Conservation (phyloP, 2,797 vertebrate species). For the Channallabes apus region DNA sequence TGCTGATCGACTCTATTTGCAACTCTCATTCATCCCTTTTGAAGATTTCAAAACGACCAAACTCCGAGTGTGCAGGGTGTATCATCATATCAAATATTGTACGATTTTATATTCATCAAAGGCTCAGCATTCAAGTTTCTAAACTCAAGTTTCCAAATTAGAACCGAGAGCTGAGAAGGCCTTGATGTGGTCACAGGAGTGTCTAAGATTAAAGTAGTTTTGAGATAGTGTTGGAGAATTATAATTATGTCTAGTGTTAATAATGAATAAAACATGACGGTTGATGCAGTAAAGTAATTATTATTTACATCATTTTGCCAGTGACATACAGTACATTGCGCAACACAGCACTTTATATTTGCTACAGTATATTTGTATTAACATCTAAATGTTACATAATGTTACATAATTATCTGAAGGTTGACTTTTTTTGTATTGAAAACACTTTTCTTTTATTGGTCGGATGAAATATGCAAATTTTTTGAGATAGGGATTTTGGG, state of each 20-base stretch:
- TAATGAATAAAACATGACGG: constrained; percentile 8
- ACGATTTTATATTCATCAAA: not conserved
- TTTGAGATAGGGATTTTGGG: too few relatives aligned
- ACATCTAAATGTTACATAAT: not conserved
- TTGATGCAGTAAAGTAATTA: not conserved
- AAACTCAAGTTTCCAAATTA: not conserved
- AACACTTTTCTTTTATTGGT: too few relatives aligned
- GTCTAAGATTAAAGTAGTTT: not conserved
- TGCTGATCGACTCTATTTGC: not conserved
- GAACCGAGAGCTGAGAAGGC: not conserved
- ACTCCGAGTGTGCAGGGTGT: too few relatives aligned
- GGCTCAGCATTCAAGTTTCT: not conserved
- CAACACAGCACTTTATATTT: too few relatives aligned
- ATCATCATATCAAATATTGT: not conserved
- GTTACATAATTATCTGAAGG: too few relatives aligned
- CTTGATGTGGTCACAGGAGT: not conserved
- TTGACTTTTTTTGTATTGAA: too few relatives aligned
- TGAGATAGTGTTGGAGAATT: not conserved
- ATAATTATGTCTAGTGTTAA: not conserved
- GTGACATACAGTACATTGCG: too few relatives aligned
- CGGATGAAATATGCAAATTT: too few relatives aligned
- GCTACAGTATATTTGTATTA: not conserved
- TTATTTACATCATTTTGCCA: not conserved
- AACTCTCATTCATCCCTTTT: not conserved
- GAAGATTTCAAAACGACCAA: not conserved